Evolutionary conservation across 2,888 invertebrate genomes (phyloP), one percentile per base, ranked within the genome.

Genomic region (Autographa pulchrina): DNA sequence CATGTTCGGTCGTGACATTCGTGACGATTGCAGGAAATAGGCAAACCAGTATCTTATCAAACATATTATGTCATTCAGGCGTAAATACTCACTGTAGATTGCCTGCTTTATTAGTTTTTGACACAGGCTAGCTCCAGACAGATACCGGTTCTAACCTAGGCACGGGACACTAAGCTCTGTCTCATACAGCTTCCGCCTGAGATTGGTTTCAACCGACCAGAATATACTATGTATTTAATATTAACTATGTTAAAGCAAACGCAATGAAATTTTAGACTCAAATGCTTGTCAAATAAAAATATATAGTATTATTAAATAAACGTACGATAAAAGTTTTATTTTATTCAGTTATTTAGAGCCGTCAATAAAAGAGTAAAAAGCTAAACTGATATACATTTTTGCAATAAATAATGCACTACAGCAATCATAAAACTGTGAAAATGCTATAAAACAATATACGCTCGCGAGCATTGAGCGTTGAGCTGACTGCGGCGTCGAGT

Each of bases 101-200:
- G 48, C 48, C n/a, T n/a, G 48, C 48, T 48, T 48, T 48, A 48
- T 48, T 48, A 48, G 48, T 48, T 48, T 48, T n/a, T 48, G 48
- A 48, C n/a, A 48, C 48, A n/a, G 48, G 48, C 48, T 48, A 48
- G 48, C n/a, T 48, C 8, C n/a, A 48, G 48, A 48, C n/a, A 48
- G 48, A 6, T 7, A n/a, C 43, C 16, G 14, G 43, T 14, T 43
- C 48, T 48, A 48, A 48, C n/a, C 48, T 48, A 48, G 48, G n/a
- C 48, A 48, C 48, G 48, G n/a, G 48, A 48, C n/a, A 48, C n/a
- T 7, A 48, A 48, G n/a, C 48, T n/a, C 48, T 48, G 48, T 48
- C 48, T 48, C 48, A 48, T n/a, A 48, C 48, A 48, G 48, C 48
- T 48, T n/a, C n/a, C n/a, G n/a, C n/a, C 6, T 48, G n/a, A 48